Evolutionary conservation across 2,113 vertebrate genomes (phyloP).

Genomic region (Amphiprion ocellaris): DNA sequence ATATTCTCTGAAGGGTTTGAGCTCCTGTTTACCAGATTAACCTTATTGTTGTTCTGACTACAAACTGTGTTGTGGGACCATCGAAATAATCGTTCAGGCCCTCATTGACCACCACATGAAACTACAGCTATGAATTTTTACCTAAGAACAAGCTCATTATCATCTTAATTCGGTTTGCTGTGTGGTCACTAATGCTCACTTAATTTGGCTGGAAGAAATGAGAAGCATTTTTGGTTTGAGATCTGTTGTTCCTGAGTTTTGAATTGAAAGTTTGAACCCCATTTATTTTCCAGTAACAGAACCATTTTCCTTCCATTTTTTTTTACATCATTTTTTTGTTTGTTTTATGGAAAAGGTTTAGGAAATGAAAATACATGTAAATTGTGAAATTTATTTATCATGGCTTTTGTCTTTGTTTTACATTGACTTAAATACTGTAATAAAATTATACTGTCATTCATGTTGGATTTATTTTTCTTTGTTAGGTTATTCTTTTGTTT

Average conservation of each 20-base stretch:
- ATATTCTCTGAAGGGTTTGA: conserved; percentile 1
- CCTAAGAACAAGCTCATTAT: neutral
- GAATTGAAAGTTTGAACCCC: conserved; percentile 2
- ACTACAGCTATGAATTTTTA: neutral
- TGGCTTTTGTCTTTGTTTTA: conserved; percentile 64
- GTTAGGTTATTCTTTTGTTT: neutral
- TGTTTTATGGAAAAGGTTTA: conserved; percentile 52
- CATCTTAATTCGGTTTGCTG: conserved; percentile 12
- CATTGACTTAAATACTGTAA: conserved; percentile 70
- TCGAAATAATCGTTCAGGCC: neutral
- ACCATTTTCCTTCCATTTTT: conserved; percentile 27
- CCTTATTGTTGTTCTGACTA: conserved; percentile 10
- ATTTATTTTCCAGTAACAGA: conserved; percentile 18
- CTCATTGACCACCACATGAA: conserved; percentile 10
- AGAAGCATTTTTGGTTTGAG: conserved; percentile 22
- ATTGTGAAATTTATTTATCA: conserved; percentile 74
- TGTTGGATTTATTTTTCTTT: neutral
- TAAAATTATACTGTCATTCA: conserved; percentile 58
- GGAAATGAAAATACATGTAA: conserved; percentile 47
- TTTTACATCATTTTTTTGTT: conserved; percentile 24
- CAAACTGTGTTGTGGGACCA: conserved; percentile 49
- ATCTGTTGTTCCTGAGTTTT: conserved; percentile 23
- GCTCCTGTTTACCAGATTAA: conserved; percentile 16
- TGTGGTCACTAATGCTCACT: neutral
- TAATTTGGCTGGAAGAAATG: neutral